Evolutionary conservation across 2,113 vertebrate genomes (phyloP), one percentile per base, ranked within the genome.

Genomic region (Rhinichthys klamathensis): DNA sequence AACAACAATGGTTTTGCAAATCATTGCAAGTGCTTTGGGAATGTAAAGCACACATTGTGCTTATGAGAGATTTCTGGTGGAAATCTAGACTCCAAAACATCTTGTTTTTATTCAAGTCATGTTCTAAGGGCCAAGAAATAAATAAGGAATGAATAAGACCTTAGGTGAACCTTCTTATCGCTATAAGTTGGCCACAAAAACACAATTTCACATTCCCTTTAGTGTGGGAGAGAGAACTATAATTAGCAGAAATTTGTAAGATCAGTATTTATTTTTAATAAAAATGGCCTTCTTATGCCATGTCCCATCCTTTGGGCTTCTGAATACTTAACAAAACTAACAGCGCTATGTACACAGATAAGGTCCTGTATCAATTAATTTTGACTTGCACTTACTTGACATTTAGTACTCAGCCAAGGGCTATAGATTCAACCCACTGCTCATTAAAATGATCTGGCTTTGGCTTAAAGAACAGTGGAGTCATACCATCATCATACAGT

Each of bases 371-470:
- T 82, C 67, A 58, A 83, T 83, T 73, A 25, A 83, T 83, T 83
- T 58, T 83, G 81, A 72, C 56, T 83, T 83, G 30, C 67, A 56
- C 23, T 72, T 58, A 41, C 49, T 83, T 83, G 67, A 72, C 81
- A 83, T 83, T 72, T 82, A 51, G 79, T 27, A 67, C 61, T 49
- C 11, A 54, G 80, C 63, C 80, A 25, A 18, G 0, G 46, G 80
- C 80, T 69, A 82, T 54, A 56, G 21, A 82, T 70, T 70, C 25
- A 54, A 35, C 63, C 25, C 44, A 38, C 46, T 56, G 23, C 81
- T 73, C 49, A 73, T 83, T 72, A 83, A 27, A 58, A 72, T 56
- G 18, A 72, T 56, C 25, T 73, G 30, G 25, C 30, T 41, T 83
- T 13, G 6, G 61, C 44, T 81, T 51, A 51, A 81, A 69, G 44